These are phyloP conservation scores for Passerculus sandwichensis DNA, from an alignment of 2,797 vertebrate genomes.

Conservation along the genomic window DNA sequence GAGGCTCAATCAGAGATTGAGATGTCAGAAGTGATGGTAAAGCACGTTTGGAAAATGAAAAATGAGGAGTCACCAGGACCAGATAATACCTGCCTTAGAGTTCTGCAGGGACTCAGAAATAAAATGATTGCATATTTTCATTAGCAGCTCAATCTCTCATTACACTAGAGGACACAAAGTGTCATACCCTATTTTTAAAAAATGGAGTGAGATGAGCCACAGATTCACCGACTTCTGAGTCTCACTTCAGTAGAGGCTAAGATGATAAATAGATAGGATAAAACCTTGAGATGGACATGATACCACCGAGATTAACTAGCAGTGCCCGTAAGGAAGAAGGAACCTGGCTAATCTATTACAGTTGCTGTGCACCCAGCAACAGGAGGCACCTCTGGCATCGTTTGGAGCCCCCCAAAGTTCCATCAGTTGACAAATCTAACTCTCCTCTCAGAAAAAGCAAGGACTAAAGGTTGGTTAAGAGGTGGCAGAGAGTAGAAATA, in stretches of 20 bases:
- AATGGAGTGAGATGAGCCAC: constrained; percentile 67
- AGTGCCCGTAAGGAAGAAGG: neutral
- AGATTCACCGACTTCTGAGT: constrained; percentile 25
- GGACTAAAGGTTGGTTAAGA: neutral
- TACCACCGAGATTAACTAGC: constrained; percentile 34
- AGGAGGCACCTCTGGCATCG: neutral
- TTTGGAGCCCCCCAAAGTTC: neutral
- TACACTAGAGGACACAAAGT: constrained; percentile 68
- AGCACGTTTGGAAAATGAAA: constrained; percentile 59
- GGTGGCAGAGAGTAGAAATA: neutral
- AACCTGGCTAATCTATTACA: neutral
- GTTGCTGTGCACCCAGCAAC: neutral
- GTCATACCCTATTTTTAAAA: constrained; percentile 72
- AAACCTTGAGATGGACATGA: constrained; percentile 46
- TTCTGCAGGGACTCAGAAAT: constrained; percentile 64
- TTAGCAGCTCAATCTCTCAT: constrained; percentile 70
- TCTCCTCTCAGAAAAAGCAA: neutral
- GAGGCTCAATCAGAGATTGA: constrained; percentile 48
- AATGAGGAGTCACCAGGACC: constrained; percentile 62
- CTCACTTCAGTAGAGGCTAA: constrained; percentile 24
- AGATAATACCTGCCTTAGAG: constrained; percentile 61
- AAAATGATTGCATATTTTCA: constrained; percentile 74
- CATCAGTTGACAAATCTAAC: neutral
- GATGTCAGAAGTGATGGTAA: constrained; percentile 55
- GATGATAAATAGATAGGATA: constrained; percentile 61